Conservation (phyloP, 1,140 invertebrate species). For the Dendrolimus kikuchii region DNA sequence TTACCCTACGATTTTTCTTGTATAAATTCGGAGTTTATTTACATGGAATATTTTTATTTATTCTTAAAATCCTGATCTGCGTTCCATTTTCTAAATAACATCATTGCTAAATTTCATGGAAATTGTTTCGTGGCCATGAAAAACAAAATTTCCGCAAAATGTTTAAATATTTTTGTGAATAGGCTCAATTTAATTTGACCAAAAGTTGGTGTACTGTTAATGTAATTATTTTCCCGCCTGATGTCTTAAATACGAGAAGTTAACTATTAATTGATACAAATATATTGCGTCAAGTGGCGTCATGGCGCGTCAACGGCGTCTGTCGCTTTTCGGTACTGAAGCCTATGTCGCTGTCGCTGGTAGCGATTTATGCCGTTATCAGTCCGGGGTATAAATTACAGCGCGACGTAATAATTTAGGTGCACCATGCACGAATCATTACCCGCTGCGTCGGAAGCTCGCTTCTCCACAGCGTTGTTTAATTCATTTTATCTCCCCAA, state of each 20-base stretch:
- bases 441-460: slow-evolving; percentile 51
- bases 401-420: slow-evolving; percentile 63
- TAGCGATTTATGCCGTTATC: slow-evolving; percentile 66
- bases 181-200: not conserved
- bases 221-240: too few species aligned
- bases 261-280: slow-evolving; percentile 35
- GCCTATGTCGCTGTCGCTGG: slow-evolving; percentile 49
- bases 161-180: not conserved
- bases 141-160: not conserved
- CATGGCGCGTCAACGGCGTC: slow-evolving; percentile 47
- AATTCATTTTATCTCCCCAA: slow-evolving; percentile 59
- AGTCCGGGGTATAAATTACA: slow-evolving; percentile 62
- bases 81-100: too few species aligned
- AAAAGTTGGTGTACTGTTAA: too few species aligned
- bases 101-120: too few species aligned
- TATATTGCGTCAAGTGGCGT: slow-evolving; percentile 45
- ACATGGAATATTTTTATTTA: too few species aligned
- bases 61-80: too few species aligned
- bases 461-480: slow-evolving; percentile 32
- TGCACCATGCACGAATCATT: slow-evolving; percentile 67
- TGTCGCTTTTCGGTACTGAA: slow-evolving; percentile 19
- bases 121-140: too few species aligned
- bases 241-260: not conserved
- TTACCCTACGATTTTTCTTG: too few species aligned
- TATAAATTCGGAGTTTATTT: too few species aligned